A percentile compares a stretch with the other conserved stretches of the same genome.
These are phyloP conservation scores for Tretioscincus oriximinensis DNA, from an alignment of 2,113 vertebrate species.

Conservation along the genomic window DNA sequence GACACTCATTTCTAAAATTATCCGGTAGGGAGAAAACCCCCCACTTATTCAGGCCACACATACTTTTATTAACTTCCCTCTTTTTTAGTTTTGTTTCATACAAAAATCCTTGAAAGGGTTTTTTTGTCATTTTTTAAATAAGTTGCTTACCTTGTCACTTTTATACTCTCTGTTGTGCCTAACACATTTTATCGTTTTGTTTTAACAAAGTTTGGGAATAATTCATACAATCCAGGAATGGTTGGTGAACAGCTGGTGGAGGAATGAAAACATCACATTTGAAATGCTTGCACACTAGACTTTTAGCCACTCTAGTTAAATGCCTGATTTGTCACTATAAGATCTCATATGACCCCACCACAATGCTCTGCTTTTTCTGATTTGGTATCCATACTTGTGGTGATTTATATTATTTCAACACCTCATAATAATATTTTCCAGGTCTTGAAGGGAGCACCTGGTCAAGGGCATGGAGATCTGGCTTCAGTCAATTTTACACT, in stretches of 20 bases:
- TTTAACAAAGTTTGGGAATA: not conserved
- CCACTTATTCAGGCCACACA: not conserved
- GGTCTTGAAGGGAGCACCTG: conserved; percentile 30
- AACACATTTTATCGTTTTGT: not conserved
- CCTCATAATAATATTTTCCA: conserved; percentile 39
- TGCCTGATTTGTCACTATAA: no score
- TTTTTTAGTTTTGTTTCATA: not conserved
- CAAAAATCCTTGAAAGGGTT: not conserved
- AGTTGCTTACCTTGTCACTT: not conserved
- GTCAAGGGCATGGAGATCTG: not conserved
- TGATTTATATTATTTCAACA: conserved; percentile 28
- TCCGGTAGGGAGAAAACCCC: no score
- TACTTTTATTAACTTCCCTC: not conserved
- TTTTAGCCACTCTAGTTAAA: no score
- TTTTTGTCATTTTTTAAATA: not conserved
- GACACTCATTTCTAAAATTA: not conserved
- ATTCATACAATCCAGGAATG: not conserved
- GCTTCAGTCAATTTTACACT: not conserved
- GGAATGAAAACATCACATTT: no score
- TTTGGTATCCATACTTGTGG: no score
- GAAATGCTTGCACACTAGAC: no score
- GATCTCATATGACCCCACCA: no score
- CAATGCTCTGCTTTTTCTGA: no score
- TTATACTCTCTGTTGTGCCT: not conserved
- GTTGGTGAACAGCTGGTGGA: no score